A percentile compares a stretch with the other conserved stretches of the same genome.
phyloP scores from a whole-genome alignment of 2,113 vertebrate species.

The Chamaetylas fuelleborni region DNA sequence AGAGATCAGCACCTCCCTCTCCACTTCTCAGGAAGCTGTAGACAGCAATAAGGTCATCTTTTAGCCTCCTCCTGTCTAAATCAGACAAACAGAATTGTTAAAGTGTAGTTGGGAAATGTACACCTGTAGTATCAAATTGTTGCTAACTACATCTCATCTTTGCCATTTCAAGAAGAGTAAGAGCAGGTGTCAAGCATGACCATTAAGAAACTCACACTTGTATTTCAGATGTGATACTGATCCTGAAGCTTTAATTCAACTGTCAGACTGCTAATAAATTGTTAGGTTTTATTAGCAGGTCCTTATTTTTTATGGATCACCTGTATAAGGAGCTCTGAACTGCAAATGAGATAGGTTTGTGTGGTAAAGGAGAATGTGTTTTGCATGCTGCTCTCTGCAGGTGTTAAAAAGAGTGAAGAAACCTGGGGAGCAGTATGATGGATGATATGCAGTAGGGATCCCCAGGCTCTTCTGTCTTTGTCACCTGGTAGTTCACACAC shows the following conservation, averaged over 20 bases:
- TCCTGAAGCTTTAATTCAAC: background rate
- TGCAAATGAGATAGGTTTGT: background rate
- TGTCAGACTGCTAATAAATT: background rate
- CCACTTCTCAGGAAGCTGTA: background rate
- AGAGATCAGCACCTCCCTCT: background rate
- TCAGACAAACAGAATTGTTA: background rate
- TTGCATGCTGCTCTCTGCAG: background rate
- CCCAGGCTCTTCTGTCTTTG: background rate
- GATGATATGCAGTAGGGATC: background rate
- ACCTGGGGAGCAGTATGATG: background rate
- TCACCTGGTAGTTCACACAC: background rate
- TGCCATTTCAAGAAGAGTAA: background rate
- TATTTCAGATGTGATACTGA: background rate
- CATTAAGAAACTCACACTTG: rapidly evolving
- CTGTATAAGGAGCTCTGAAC: background rate
- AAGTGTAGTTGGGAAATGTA: background rate
- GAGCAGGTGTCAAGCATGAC: background rate
- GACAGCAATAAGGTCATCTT: background rate
- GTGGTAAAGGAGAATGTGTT: background rate
- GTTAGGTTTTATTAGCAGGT: background rate
- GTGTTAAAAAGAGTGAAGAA: background rate
- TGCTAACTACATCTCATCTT: background rate
- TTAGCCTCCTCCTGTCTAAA: background rate
- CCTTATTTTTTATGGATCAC: background rate
- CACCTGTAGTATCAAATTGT: background rate